Evolutionary conservation across 2,888 invertebrate genomes (phyloP), one percentile per base, ranked within the genome.

Genomic region (Troides oblongomaculatus): DNA sequence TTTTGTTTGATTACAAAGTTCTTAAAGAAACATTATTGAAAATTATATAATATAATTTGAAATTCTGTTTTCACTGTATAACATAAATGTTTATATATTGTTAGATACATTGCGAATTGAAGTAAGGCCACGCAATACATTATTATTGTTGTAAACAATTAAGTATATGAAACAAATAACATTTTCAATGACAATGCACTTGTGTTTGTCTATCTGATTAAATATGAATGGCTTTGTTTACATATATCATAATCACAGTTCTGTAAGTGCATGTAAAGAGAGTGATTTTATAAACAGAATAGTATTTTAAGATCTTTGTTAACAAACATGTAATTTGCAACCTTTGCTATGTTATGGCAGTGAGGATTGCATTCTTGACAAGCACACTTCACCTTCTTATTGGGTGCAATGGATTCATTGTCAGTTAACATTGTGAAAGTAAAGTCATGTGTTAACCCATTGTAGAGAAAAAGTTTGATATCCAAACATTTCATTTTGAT

Each of bases 131-230:
- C 3, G 21, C 1, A 23, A 53, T 6, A 10, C 18, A 67, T 62
- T 64, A 18, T 64, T 53, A 43, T 66, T 50, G 43, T 39, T 66
- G 25, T 63, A 66, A 43, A 62, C 57, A 67, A 50, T 8, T 18
- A 14, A 39, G 39, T 21, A 30, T 17, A 61, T n/a, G 46, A 36
- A 61, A 62, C 57, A 64, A 66, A 63, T 50, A 64, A 56, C 60
- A 64, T 65, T 68, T 66, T 71, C 68, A 68, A 68, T 71, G 61
- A 62, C 64, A 61, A 64, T 65, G 64, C 57, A 57, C 68, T 64
- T 64, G 53, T 53, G 23, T 43, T 18, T 43, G 46, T 68, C 62
- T 68, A 67, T 71, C 67, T 64, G 67, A 64, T 64, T 59, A 62
- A 65, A 53, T 3, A 53, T 17, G 30, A 25, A 18, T 53, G 30